Percentiles rank a stretch among this genome's conserved stretches.
phyloP scores from a whole-genome alignment of 2,113 vertebrate species.

The Hydropotes inermis region DNA sequence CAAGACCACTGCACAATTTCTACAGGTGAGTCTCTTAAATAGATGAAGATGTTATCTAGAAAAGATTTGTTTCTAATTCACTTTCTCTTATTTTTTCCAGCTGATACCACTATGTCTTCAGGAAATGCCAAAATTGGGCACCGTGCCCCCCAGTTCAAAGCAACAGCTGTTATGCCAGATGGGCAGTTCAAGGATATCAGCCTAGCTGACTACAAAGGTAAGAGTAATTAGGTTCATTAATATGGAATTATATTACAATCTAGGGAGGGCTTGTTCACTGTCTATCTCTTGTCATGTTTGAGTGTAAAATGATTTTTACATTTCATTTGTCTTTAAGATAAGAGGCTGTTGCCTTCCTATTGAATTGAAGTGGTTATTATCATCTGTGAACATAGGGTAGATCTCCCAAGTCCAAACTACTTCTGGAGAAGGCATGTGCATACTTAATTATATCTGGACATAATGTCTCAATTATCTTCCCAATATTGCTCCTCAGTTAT shows the following conservation, averaged over 20 bases:
- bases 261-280: not conserved
- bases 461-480: not conserved
- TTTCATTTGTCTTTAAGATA: not conserved
- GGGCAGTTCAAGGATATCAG: constrained; percentile 93
- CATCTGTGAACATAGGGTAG: not conserved
- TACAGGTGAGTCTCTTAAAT: not conserved
- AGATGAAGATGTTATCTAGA: constrained; percentile 9
- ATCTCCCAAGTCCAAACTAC: not conserved
- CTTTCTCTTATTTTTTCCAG: constrained; percentile 52
- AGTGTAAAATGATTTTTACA: constrained; percentile 22
- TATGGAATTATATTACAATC: constrained; percentile 18
- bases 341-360: not conserved
- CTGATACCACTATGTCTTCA: constrained; percentile 89
- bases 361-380: not conserved
- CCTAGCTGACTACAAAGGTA: constrained; percentile 94
- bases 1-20: not conserved
- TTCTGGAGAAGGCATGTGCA: not conserved
- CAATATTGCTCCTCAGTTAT: not conserved
- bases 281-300: not conserved
- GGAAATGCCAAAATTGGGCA: constrained; percentile 95
- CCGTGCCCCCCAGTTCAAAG: constrained; percentile 93
- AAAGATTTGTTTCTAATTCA: constrained; percentile 19
- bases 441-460: not conserved
- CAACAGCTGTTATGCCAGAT: constrained; percentile 96
- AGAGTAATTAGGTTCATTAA: not conserved